Percentiles rank a stretch among this genome's conserved stretches.
Evolutionary conservation across 2,113 vertebrate species (phyloP).

Genomic region (Philantomba maxwellii): DNA sequence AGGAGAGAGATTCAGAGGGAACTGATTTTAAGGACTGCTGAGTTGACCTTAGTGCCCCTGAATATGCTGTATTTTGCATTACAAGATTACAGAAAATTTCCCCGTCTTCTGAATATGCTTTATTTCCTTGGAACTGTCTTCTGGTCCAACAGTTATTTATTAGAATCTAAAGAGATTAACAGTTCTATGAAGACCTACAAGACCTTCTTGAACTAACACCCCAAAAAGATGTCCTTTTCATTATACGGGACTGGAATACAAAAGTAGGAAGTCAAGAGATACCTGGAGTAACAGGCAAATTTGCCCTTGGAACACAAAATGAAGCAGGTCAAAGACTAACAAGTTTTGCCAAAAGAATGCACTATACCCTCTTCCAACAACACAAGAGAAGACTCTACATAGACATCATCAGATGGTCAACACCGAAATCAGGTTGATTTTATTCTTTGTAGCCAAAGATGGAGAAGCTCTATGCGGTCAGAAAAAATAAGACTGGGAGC

Average conservation of each 20-base stretch:
- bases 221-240: not conserved
- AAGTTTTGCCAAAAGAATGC: not conserved
- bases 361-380: not conserved
- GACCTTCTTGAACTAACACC: not conserved
- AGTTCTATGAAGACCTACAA: not conserved
- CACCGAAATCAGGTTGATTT: not conserved
- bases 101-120: not conserved
- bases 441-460: not conserved
- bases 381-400: not conserved
- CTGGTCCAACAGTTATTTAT: not conserved
- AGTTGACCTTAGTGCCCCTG: not conserved
- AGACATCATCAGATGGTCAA: not conserved
- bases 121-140: not conserved
- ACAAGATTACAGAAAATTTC: not conserved
- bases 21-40: not conserved
- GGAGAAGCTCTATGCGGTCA: not conserved
- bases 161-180: not conserved
- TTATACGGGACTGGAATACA: not conserved
- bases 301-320: not conserved
- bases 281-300: not conserved
- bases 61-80: not conserved
- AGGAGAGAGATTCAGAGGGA: not conserved
- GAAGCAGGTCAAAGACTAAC: not conserved
- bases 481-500: rapidly evolving
- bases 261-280: not conserved